Percentiles rank a stretch among this genome's conserved stretches.
phyloP scores from a whole-genome alignment of 2,113 vertebrate genomes.

The Apaloderma vittatum region DNA sequence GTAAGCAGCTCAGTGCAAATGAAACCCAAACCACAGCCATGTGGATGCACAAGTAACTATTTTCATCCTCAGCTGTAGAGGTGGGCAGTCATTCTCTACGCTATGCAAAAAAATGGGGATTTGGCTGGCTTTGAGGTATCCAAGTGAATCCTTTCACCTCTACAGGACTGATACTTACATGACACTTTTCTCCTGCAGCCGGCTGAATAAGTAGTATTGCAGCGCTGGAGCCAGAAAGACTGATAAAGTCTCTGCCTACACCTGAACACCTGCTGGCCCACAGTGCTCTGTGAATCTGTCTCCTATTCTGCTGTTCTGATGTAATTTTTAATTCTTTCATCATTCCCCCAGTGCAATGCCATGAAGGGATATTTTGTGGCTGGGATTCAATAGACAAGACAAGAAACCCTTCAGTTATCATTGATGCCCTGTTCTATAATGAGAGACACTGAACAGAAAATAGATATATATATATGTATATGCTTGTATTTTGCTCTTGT shows the following conservation, averaged over 20 bases:
- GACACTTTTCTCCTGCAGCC: constrained; percentile 42
- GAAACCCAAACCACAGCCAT: not conserved
- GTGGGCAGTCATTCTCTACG: not conserved
- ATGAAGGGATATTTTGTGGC: not conserved
- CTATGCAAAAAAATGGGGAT: not conserved
- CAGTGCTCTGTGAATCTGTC: not conserved
- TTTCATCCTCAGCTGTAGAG: not conserved
- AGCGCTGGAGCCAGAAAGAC: not conserved
- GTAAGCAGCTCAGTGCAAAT: not conserved
- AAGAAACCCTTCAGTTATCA: not conserved
- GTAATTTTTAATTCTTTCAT: not conserved
- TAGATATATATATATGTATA: not conserved
- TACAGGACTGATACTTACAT: not conserved
- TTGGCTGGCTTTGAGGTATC: not conserved
- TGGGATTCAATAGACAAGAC: not conserved
- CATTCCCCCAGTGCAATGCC: not conserved
- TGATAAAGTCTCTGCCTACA: not conserved
- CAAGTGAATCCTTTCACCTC: not conserved
- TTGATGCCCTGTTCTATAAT: not conserved
- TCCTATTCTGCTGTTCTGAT: not conserved
- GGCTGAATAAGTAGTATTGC: not conserved
- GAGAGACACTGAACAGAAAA: not conserved
- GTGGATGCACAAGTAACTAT: not conserved
- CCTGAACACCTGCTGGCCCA: not conserved
- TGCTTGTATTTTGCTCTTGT: not conserved